Conservation (phyloP, 2,888 invertebrate genomes). For the Cylindroiulus punctatus region DNA sequence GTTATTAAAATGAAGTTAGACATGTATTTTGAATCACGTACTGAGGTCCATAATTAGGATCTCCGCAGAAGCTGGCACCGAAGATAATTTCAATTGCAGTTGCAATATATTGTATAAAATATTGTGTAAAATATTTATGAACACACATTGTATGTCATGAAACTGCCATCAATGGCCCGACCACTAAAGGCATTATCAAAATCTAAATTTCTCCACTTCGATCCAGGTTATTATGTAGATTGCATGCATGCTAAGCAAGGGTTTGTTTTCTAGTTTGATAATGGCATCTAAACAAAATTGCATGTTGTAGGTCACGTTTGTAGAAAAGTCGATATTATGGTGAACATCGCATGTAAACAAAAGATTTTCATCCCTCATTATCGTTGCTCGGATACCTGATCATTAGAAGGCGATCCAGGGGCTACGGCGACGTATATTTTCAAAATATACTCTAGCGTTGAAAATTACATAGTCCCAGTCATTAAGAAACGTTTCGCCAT, state of each 20-base stretch:
- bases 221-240: not conserved
- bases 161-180: no score
- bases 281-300: constrained; percentile 9
- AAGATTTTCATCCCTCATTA: constrained; percentile 38
- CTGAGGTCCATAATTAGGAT: no score
- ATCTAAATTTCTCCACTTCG: not conserved
- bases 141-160: no score
- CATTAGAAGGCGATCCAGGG: constrained; percentile 7
- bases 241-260: not conserved
- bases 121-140: no score
- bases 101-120: no score
- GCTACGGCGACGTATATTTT: constrained; percentile 1
- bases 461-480: constrained; percentile 25
- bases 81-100: no score
- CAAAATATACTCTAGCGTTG: not conserved
- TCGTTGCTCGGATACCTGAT: constrained; percentile 38
- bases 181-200: not conserved
- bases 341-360: constrained; percentile 33
- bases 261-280: not conserved
- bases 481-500: constrained; percentile 6
- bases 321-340: constrained; percentile 38
- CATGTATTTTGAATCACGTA: no score
- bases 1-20: no score
- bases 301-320: constrained; percentile 23
- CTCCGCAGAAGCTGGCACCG: no score